Conservation (phyloP, 2,113 vertebrate genomes). For the Ciconia stormi region DNA sequence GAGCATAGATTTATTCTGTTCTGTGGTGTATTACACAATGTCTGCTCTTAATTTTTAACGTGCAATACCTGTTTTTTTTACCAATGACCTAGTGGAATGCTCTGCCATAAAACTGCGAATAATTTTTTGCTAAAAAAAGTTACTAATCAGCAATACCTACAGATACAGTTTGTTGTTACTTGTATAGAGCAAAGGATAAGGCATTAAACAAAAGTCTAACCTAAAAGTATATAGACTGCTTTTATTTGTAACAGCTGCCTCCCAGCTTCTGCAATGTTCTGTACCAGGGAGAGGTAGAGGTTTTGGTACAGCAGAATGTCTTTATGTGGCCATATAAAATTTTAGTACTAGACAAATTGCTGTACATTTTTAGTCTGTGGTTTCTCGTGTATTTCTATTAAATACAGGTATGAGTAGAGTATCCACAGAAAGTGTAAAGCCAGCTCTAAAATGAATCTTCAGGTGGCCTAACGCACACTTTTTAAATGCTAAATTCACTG, state of each 20-base stretch:
- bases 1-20: conserved; percentile 14
- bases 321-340: conserved; percentile 42
- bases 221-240: background rate
- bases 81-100: background rate
- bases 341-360: conserved; percentile 31
- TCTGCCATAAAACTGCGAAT: background rate
- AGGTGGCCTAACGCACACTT: background rate
- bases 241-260: conserved; percentile 21
- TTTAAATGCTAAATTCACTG: background rate
- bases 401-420: background rate
- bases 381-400: background rate
- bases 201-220: background rate
- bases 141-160: background rate
- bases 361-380: background rate
- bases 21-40: background rate
- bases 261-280: background rate
- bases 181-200: background rate
- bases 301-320: conserved; percentile 12
- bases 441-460: background rate
- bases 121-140: background rate
- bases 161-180: background rate
- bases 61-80: background rate
- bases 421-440: background rate
- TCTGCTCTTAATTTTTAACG: background rate
- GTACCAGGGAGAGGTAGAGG: background rate